Conservation (phyloP, 2,797 vertebrate species). For the Pseudochirops cupreus region DNA sequence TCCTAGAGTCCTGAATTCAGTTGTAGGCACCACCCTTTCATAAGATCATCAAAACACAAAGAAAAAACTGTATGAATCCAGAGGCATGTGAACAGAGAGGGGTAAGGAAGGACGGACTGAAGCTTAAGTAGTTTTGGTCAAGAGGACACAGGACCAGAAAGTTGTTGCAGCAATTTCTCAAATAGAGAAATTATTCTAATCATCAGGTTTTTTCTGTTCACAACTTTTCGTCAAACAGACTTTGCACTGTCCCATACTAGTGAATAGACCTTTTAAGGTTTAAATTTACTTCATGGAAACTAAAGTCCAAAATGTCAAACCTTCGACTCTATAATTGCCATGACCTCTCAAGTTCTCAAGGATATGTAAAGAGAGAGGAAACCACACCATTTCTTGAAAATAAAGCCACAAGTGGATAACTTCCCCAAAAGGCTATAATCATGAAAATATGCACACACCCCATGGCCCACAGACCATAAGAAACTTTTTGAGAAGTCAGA, state of each 20-base stretch:
- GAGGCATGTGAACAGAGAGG: background rate
- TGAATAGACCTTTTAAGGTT: background rate
- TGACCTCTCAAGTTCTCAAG: constrained; percentile 55
- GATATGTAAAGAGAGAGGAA: constrained; percentile 63
- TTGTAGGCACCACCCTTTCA: background rate
- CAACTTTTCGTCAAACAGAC: background rate
- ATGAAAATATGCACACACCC: constrained; percentile 60
- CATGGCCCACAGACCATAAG: constrained; percentile 17
- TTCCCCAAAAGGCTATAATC: constrained; percentile 78
- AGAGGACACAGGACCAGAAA: background rate
- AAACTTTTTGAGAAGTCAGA: background rate
- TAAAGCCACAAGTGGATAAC: constrained; percentile 72
- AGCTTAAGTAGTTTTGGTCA: background rate
- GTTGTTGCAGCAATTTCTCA: background rate
- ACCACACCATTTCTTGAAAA: constrained; percentile 74
- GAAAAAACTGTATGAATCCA: background rate
- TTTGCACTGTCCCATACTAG: background rate
- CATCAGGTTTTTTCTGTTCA: background rate
- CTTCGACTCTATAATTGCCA: background rate
- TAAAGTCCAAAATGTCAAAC: background rate
- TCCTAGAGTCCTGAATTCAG: background rate
- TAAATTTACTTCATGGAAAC: background rate
- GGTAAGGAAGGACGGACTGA: background rate
- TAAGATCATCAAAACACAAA: background rate
- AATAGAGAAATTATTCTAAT: background rate